Conservation (phyloP, 2,797 vertebrate genomes). For the Sebastes paucispinis region DNA sequence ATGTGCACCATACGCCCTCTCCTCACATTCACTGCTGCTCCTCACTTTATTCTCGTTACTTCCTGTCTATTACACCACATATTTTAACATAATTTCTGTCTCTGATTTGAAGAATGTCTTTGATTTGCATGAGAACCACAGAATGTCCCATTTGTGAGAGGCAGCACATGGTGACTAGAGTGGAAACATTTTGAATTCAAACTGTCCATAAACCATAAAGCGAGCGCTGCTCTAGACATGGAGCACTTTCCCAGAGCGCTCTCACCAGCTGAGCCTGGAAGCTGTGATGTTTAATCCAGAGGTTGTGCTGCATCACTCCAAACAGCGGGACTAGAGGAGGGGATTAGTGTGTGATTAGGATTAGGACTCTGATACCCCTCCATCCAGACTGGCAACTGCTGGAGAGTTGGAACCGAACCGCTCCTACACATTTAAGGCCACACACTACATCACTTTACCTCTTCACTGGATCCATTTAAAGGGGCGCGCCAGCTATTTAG, state of each 20-base stretch:
- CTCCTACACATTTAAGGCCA: background rate
- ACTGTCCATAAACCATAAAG: background rate
- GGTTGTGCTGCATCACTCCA: slow-evolving; percentile 34
- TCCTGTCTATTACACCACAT: background rate
- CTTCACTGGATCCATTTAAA: background rate
- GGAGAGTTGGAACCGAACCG: slow-evolving; percentile 2
- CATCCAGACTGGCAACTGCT: background rate
- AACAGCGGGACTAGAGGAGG: slow-evolving; percentile 5
- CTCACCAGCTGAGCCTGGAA: slow-evolving; percentile 52
- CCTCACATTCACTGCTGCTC: background rate
- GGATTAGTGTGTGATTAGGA: slow-evolving; percentile 48
- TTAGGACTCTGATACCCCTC: background rate
- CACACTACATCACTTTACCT: background rate
- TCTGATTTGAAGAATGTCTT: background rate
- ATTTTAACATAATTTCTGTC: background rate
- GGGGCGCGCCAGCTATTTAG: background rate
- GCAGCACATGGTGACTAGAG: background rate
- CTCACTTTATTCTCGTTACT: background rate
- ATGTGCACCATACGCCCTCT: background rate
- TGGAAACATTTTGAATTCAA: background rate
- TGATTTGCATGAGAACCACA: background rate
- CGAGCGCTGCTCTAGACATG: no score
- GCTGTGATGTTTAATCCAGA: slow-evolving; percentile 65
- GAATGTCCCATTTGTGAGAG: no score
- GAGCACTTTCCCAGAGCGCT: no score